Evolutionary conservation across 2,113 vertebrate species (phyloP).

Genomic region (Myiozetetes cayanensis): DNA sequence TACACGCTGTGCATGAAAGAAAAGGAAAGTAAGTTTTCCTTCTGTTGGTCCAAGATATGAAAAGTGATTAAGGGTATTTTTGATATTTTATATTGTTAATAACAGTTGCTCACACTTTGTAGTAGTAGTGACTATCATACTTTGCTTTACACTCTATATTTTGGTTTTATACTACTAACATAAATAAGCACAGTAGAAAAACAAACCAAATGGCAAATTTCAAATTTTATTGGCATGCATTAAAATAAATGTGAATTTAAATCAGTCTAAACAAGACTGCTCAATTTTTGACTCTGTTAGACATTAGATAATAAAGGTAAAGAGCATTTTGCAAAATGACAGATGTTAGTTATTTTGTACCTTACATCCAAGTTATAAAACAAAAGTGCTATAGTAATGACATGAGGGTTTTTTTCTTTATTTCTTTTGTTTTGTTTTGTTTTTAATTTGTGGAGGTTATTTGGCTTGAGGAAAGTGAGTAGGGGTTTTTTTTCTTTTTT

Average conservation of each 20-base stretch:
- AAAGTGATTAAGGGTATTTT: background rate
- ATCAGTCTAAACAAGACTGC: background rate
- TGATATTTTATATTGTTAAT: background rate
- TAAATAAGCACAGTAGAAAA: background rate
- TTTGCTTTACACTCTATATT: background rate
- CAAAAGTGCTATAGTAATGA: background rate
- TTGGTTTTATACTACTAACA: background rate
- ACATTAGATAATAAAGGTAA: background rate
- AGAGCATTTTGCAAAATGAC: background rate
- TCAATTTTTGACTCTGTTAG: background rate
- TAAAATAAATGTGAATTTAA: constrained; percentile 29
- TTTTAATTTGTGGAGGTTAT: background rate
- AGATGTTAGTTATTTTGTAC: background rate
- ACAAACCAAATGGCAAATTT: background rate
- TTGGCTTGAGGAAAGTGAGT: background rate
- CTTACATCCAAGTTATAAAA: background rate
- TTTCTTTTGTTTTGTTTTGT: background rate
- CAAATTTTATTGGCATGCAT: background rate
- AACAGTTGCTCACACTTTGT: background rate
- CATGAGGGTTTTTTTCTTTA: rapidly evolving
- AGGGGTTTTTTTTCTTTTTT: background rate
- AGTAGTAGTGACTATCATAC: background rate
- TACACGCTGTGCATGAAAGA: background rate
- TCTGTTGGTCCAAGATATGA: background rate
- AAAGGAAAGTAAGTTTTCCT: background rate